These are phyloP conservation scores for Apomyelois bistriatella DNA, from an alignment of 2,888 invertebrate genomes.

Conservation along the genomic window DNA sequence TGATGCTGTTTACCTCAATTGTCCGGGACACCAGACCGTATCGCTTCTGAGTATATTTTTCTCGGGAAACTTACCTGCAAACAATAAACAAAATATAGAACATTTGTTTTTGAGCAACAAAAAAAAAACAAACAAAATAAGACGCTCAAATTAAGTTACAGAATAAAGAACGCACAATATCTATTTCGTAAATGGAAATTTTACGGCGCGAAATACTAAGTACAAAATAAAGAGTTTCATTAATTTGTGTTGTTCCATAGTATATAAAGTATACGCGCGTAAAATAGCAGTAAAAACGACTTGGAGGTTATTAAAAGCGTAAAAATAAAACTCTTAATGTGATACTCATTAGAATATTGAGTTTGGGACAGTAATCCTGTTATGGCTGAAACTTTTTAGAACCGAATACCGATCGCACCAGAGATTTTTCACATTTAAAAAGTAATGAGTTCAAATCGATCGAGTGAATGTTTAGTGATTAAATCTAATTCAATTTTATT, in stretches of 20 bases:
- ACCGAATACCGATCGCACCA: constrained; percentile 13
- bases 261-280: background rate
- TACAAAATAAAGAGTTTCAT: background rate
- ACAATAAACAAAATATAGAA: constrained; percentile 23
- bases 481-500: too few relatives aligned
- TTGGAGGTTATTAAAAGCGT: constrained; percentile 23
- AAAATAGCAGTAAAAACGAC: constrained; percentile 12
- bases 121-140: constrained; percentile 9
- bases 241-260: background rate
- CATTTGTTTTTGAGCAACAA: background rate
- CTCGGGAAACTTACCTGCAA: constrained; percentile 51
- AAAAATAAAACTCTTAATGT: constrained; percentile 26
- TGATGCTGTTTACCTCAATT: constrained; percentile 10
- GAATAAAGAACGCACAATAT: too few relatives aligned
- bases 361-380: constrained; percentile 18
- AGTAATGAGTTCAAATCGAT: background rate
- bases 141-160: too few relatives aligned
- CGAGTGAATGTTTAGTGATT: too few relatives aligned
- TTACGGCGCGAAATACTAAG: background rate
- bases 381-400: constrained; percentile 13
- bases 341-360: constrained; percentile 29
- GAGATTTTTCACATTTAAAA: constrained; percentile 19
- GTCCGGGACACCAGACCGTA: constrained; percentile 13
- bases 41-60: constrained; percentile 5
- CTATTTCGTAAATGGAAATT: too few relatives aligned